Evolutionary conservation across 2,113 vertebrate genomes (phyloP), one percentile per base, ranked within the genome.

Genomic region (Pseudopodoces humilis): DNA sequence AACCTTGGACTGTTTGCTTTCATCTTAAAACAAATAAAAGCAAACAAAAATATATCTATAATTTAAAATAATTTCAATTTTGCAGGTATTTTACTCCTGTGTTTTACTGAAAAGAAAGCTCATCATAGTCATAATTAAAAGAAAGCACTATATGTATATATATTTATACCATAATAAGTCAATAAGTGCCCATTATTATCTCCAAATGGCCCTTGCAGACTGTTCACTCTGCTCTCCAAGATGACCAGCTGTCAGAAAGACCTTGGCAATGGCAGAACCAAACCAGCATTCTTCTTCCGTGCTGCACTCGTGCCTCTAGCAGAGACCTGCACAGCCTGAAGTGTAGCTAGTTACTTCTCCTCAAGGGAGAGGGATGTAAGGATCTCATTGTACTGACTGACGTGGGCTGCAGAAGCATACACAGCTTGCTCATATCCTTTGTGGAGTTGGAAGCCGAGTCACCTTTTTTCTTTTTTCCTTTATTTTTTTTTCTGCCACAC

Each of bases 351-450:
- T 90, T 96, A 91, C 47, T 69, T 56, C 55, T 82, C 87, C 96
- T 94, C 82, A 77, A 93, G 94, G 64, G 76, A 81, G 50, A 55
- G 64, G 80, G 67, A 95, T 92, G 91, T 88, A 97, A 97, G 97
- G 95, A 92, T 97, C 96, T 95, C 95, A 97, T 98, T 98, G 97
- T 96, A 70, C 83, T 96, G 94, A 93, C 85, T 97, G 97, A 95
- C 96, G 95, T 11, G 74, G 82, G 30, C 47, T 91, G 92, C 86
- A 95, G 94, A 94, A 95, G 93, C 92, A 50, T 53, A 82, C 92
- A 72, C 94, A 96, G 96, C 63, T 96, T 94, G 87, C 94, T 97
- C 92, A 92, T 88, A 96, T 96, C 94, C 92, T 97, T 94, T 97
- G 92, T 89, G 81, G 85, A 85, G 76, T 6, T 95, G 88, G 70